phyloP scores from a whole-genome alignment of 2,888 invertebrate genomes.

The Ceramica pisi region DNA sequence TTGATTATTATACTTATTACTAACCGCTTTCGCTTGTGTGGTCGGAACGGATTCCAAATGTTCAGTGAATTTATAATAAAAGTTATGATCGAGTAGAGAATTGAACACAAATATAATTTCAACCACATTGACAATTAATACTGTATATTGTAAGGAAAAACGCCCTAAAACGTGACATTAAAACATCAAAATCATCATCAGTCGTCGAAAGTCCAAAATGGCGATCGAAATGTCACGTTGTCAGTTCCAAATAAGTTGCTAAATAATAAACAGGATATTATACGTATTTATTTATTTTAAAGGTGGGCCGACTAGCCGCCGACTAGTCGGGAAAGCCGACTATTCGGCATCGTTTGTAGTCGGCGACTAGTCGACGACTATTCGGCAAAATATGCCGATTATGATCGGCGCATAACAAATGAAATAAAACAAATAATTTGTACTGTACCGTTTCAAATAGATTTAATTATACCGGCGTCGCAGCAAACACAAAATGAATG shows the following conservation, averaged over 20 bases:
- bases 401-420: too few relatives aligned
- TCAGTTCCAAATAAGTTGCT: neutral
- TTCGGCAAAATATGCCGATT: too few relatives aligned
- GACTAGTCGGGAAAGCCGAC: too few relatives aligned
- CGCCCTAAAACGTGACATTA: neutral
- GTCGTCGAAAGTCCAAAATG: neutral
- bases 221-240: neutral
- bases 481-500: too few relatives aligned
- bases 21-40: slow-evolving; percentile 27
- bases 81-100: slow-evolving; percentile 11
- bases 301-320: too few relatives aligned
- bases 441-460: too few relatives aligned
- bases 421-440: too few relatives aligned
- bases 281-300: too few relatives aligned
- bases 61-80: slow-evolving; percentile 24
- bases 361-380: too few relatives aligned
- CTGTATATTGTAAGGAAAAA: neutral
- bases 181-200: neutral
- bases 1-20: slow-evolving; percentile 24
- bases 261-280: too few relatives aligned
- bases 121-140: neutral
- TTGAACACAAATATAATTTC: slow-evolving; percentile 4
- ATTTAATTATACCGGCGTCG: too few relatives aligned
- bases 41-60: slow-evolving; percentile 28
- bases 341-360: too few relatives aligned